Evolutionary conservation across 1,140 invertebrate species (phyloP), one percentile per base, ranked within the genome.

Genomic region (Zaprionus camerounensis): DNA sequence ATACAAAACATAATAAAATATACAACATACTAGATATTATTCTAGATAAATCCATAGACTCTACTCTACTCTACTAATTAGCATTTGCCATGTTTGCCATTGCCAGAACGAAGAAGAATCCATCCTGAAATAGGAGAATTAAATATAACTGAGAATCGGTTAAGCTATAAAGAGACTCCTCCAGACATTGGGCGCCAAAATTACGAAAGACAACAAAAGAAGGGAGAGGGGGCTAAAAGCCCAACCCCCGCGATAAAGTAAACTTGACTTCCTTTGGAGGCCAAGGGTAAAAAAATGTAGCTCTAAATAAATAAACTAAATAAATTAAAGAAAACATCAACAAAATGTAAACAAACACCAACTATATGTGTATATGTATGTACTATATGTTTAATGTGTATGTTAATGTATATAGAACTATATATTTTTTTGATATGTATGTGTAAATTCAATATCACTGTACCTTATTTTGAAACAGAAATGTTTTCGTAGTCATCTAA

Each of bases 381-480:
- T 58, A 31, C 22, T 57, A 17, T 53, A 63, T 41, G 36, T 34
- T 38, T 38, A 38, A 38, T 38, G 13, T 55, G 41, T 77, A 49
- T 28, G 34, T 31, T 9, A 24, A 26, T 58, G 55, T 58, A 56
- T 69, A 75, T 59, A 57, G 67, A 38, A 80, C 38, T 55, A 62
- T 67, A 80, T 63, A 57, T 81, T 56, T 65, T 46, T 46, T 46
- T 44, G 15, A n/a, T 44, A 72, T 55, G 38, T 44, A 53, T 66
- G 26, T 71, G 34, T 62, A 68, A 62, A 59, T 17, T 64, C 67
- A 67, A 79, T 90, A 88, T 90, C 85, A 85, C 80, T 90, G 85
- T 90, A 90, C 85, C 85, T 90, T 90, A 90, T 90, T 90, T 90
- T 82, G 70, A 81, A 88, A 85, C 78, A 79, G 58, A 73, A 78